Conservation (phyloP, 2,113 vertebrate genomes). For the Percopsis transmontana region DNA sequence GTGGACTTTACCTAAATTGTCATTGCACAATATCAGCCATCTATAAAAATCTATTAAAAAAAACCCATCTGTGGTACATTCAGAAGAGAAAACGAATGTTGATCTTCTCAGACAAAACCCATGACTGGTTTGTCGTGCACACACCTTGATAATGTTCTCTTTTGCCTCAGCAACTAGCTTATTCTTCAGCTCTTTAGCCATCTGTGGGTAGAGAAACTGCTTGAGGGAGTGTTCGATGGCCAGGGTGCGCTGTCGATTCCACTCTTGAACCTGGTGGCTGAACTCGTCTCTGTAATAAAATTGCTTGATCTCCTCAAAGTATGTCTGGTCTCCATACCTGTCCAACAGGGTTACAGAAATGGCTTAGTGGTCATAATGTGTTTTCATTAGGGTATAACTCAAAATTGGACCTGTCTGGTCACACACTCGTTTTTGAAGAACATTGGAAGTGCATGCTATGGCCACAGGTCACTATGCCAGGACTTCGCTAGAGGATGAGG, state of each 20-base stretch:
- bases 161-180: slow-evolving; percentile 93
- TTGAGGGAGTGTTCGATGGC: slow-evolving; percentile 93
- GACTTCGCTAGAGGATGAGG: slow-evolving; percentile 90
- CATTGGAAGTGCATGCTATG: slow-evolving; percentile 91
- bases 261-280: slow-evolving; percentile 99
- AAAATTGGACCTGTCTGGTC: too few relatives aligned
- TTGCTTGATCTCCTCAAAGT: slow-evolving; percentile 99
- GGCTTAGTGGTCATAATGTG: neutral
- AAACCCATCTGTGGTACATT: too few relatives aligned
- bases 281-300: slow-evolving; percentile 99
- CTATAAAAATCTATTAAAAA: neutral
- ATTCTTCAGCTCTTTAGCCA: slow-evolving; percentile 96
- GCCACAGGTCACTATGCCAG: slow-evolving; percentile 97
- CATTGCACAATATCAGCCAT: too few relatives aligned
- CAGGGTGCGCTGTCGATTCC: slow-evolving; percentile 94
- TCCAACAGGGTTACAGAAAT: neutral
- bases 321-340: slow-evolving; percentile 83
- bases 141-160: slow-evolving; percentile 93
- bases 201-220: slow-evolving; percentile 96
- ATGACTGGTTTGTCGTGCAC: neutral
- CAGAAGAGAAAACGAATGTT: too few relatives aligned
- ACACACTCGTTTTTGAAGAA: too few relatives aligned
- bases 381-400: neutral
- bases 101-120: neutral
- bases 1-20: too few relatives aligned